Conservation (phyloP, 2,113 vertebrate species). For the Hypocryptadius cinnamomeus region DNA sequence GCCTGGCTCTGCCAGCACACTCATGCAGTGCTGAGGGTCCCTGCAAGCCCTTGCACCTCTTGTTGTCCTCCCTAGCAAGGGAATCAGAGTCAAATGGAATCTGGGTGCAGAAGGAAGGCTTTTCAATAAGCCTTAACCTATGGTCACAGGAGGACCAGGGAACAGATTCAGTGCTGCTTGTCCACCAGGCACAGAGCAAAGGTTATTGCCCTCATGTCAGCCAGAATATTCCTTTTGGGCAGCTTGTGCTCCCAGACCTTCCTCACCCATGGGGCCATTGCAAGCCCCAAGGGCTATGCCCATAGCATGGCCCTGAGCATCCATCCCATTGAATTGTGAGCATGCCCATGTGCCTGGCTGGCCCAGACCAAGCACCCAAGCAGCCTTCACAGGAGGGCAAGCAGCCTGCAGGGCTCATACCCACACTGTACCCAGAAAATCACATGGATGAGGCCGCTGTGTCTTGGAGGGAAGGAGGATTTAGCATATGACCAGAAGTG, state of each 20-base stretch:
- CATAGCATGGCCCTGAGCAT: not conserved
- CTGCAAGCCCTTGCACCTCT: not conserved
- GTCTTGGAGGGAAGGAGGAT: not conserved
- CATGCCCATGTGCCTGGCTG: not conserved
- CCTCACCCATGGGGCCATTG: fast-evolving
- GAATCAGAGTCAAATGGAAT: not conserved
- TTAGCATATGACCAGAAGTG: not conserved
- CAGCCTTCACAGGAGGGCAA: not conserved
- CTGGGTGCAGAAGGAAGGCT: not conserved
- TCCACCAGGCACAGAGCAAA: not conserved
- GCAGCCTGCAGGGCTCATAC: not conserved
- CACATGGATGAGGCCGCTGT: not conserved
- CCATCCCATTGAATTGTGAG: not conserved
- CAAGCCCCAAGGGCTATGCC: not conserved
- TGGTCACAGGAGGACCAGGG: not conserved
- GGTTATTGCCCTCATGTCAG: not conserved
- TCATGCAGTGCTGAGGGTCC: not conserved
- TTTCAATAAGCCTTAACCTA: not conserved
- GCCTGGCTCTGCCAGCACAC: not conserved
- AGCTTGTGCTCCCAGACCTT: not conserved
- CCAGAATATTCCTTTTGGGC: not conserved
- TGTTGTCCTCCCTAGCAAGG: not conserved
- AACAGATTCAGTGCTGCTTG: not conserved
- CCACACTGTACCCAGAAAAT: not conserved
- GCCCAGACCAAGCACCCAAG: not conserved